Evolutionary conservation across 2,113 vertebrate genomes (phyloP).

Genomic region (Calonectris borealis): DNA sequence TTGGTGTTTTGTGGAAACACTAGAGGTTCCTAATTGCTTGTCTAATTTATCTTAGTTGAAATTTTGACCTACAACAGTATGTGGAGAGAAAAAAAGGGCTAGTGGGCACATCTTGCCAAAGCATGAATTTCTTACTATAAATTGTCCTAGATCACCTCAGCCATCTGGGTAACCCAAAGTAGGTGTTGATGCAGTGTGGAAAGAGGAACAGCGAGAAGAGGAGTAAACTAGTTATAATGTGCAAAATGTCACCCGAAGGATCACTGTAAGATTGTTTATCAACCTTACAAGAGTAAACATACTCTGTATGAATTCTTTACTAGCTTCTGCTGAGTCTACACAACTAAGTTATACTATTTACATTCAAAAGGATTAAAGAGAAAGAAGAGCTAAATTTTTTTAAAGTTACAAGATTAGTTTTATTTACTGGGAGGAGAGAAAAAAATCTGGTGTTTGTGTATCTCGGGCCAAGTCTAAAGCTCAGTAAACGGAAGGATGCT

Average conservation of each 20-base stretch:
- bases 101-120: background rate
- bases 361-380: background rate
- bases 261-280: background rate
- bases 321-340: background rate
- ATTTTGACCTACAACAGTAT: rapidly evolving
- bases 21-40: background rate
- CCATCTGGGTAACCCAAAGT: background rate
- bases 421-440: background rate
- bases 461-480: background rate
- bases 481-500: background rate
- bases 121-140: background rate
- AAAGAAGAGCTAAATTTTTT: background rate
- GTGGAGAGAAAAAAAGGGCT: background rate
- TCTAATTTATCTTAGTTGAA: background rate
- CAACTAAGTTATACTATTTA: background rate
- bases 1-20: background rate
- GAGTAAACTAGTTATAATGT: background rate
- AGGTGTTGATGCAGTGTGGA: background rate
- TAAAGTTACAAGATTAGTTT: background rate
- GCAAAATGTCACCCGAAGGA: background rate
- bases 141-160: conserved; percentile 10
- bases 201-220: background rate
- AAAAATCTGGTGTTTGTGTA: background rate
- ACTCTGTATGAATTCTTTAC: background rate
- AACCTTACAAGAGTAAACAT: background rate